Percentiles rank a stretch among this genome's conserved stretches.
Conservation (phyloP, 2,888 invertebrate genomes). For the Drosophila neotestacea region DNA sequence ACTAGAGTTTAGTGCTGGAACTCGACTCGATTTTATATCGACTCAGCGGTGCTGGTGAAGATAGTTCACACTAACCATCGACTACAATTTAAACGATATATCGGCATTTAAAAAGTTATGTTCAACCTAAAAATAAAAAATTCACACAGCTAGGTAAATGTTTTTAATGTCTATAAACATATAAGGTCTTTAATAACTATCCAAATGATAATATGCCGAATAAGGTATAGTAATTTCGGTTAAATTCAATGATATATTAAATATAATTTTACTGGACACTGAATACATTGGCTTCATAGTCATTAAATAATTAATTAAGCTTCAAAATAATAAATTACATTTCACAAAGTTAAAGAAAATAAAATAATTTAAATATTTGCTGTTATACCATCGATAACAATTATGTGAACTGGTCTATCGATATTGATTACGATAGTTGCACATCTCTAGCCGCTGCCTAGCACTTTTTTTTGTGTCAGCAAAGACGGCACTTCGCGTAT, state of each 20-base stretch:
- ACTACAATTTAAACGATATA: constrained; percentile 1
- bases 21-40: too few species aligned
- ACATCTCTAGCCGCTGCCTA: constrained; percentile 19
- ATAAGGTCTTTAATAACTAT: too few species aligned
- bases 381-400: not conserved
- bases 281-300: not conserved
- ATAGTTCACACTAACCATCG: not conserved
- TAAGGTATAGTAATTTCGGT: too few species aligned
- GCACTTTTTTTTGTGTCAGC: constrained; percentile 5
- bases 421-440: not conserved
- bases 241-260: too few species aligned
- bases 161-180: too few species aligned
- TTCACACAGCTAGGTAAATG: not conserved
- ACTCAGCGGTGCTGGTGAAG: constrained; percentile 32
- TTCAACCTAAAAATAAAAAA: not conserved
- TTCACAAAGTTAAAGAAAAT: too few species aligned
- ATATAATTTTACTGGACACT: too few species aligned
- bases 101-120: not conserved
- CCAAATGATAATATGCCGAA: too few species aligned
- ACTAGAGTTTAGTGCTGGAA: constrained; percentile 9
- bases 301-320: not conserved
- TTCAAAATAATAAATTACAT: too few species aligned
- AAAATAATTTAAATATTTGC: too few species aligned
- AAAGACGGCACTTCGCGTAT: not conserved
- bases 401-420: constrained; percentile 10